Evolutionary conservation across 2,888 invertebrate species (phyloP).

Genomic region (Acleris literana): DNA sequence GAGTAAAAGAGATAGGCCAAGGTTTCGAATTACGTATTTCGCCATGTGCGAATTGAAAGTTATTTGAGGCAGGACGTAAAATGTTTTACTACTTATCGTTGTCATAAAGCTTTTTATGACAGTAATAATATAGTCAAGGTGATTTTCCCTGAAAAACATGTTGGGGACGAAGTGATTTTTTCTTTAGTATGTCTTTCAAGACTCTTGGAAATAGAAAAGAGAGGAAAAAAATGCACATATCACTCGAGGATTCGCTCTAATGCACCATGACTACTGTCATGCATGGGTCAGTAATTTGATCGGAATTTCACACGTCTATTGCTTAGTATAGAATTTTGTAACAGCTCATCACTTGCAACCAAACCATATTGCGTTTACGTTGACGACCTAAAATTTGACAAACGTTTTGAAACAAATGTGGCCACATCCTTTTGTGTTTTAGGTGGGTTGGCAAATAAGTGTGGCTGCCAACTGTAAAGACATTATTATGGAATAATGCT

Average conservation of each 20-base stretch:
- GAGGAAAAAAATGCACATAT: too few species aligned
- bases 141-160: slow-evolving; percentile 11
- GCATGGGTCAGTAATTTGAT: background rate
- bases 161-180: background rate
- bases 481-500: too few species aligned
- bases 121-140: slow-evolving; percentile 25
- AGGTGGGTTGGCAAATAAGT: too few species aligned
- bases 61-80: slow-evolving; percentile 8
- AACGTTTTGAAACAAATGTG: slow-evolving; percentile 7
- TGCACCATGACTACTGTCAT: too few species aligned
- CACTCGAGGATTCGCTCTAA: too few species aligned
- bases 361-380: background rate
- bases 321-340: background rate
- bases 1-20: background rate
- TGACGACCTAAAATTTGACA: background rate
- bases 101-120: slow-evolving; percentile 13
- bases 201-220: too few species aligned
- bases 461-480: too few species aligned
- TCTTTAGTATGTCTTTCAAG: background rate
- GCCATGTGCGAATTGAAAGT: slow-evolving; percentile 24
- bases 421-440: slow-evolving; percentile 10
- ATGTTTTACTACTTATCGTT: slow-evolving; percentile 11
- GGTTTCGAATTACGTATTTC: background rate
- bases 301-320: background rate
- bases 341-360: background rate